Conservation (phyloP, 2,888 invertebrate genomes). For the Drosophila yooni region DNA sequence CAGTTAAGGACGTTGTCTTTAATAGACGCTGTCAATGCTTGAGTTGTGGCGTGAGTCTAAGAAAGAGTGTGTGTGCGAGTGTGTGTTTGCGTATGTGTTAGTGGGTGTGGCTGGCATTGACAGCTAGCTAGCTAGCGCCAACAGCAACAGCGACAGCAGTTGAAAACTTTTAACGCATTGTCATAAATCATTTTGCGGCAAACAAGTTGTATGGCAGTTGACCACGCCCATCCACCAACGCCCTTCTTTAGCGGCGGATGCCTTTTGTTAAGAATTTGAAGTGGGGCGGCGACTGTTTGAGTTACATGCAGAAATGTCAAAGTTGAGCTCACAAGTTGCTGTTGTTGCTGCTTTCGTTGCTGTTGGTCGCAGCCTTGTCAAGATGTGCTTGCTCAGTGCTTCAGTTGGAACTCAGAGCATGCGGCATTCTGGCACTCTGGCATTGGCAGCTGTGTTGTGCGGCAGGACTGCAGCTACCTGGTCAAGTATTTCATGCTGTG, state of each 20-base stretch:
- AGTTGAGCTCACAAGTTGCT: slow-evolving; percentile 45
- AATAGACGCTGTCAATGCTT: slow-evolving; percentile 54
- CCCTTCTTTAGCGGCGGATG: slow-evolving; percentile 14
- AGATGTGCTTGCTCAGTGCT: slow-evolving; percentile 28
- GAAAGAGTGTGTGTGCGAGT: background rate
- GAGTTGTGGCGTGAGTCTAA: slow-evolving; percentile 1
- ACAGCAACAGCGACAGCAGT: slow-evolving; percentile 21
- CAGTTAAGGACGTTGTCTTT: slow-evolving; percentile 40
- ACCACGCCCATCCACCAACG: slow-evolving; percentile 37
- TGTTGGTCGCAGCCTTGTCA: slow-evolving; percentile 43
- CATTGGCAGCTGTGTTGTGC: slow-evolving; percentile 6
- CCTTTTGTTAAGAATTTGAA: slow-evolving; percentile 38
- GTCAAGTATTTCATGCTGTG: slow-evolving; percentile 12
- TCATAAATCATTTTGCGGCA: slow-evolving; percentile 78
- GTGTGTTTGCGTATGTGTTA: slow-evolving; percentile 11
- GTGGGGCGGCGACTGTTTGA: slow-evolving; percentile 38
- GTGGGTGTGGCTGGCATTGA: slow-evolving; percentile 47
- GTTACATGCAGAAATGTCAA: slow-evolving; percentile 60
- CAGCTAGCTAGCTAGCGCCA: slow-evolving; percentile 35
- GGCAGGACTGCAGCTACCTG: slow-evolving; percentile 25
- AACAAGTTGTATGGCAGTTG: slow-evolving; percentile 57
- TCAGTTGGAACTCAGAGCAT: slow-evolving; percentile 11
- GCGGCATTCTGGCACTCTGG: background rate
- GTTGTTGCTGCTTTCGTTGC: slow-evolving; percentile 16
- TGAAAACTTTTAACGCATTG: slow-evolving; percentile 67